Evolutionary conservation across 2,113 vertebrate species (phyloP).

Genomic region (Sitta europaea): DNA sequence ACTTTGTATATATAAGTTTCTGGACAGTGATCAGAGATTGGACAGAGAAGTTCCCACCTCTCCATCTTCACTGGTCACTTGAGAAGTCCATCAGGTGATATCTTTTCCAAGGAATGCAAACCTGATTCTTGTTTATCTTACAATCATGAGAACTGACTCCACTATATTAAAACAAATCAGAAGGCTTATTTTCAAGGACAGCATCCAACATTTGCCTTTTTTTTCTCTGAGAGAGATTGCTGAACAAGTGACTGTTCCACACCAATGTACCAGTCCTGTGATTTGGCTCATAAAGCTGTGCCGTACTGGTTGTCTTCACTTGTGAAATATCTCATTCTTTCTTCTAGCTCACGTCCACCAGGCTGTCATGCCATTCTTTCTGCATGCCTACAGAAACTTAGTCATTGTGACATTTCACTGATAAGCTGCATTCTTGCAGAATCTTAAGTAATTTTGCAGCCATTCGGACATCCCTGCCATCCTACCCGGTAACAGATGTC

Average conservation of each 20-base stretch:
- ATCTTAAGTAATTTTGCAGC: not conserved
- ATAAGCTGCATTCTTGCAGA: not conserved
- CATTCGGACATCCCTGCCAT: not conserved
- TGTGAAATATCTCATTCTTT: not conserved
- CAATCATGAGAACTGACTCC: too few species aligned
- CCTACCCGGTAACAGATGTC: not conserved
- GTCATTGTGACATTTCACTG: not conserved
- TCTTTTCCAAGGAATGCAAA: too few species aligned
- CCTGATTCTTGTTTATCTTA: too few species aligned
- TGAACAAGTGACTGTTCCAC: not conserved
- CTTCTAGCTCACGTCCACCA: not conserved
- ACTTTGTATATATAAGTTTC: too few species aligned
- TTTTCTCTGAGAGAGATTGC: not conserved
- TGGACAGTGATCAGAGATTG: too few species aligned
- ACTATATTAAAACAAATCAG: too few species aligned
- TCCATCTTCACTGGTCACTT: too few species aligned
- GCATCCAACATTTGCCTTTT: not conserved
- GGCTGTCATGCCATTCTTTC: not conserved
- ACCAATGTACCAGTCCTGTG: not conserved
- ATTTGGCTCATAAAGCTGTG: not conserved
- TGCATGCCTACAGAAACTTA: not conserved
- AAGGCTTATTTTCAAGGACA: too few species aligned
- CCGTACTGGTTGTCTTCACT: rapidly evolving
- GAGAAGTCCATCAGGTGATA: too few species aligned
- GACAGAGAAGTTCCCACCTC: too few species aligned